Base-by-base conservation (phyloP, 2,797 vertebrate species). In the Tympanoctomys barrerae region DNA sequence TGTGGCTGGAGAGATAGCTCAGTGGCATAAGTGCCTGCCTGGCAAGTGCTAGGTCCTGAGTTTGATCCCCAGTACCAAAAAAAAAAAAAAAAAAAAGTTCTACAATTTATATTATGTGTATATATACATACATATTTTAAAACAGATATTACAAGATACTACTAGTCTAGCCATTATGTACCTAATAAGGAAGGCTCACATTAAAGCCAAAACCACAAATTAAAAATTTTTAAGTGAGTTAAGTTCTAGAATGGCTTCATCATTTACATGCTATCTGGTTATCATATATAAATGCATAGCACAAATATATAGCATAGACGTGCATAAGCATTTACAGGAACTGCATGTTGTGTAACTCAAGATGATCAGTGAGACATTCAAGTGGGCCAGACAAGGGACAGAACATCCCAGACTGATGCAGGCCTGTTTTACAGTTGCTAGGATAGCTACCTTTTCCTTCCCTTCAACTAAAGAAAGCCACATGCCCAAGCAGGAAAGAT, bases 341-440 rank as follows among this genome's bases (percentile, higher is more conserved):
- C 81, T 66, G 46, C 39, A 94, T 28, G 68, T 28, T 75, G 70
- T 61, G 10, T 90, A 95, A 96, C 57, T 93, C 79, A 93, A 89
- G 64, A 95, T 52, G 21, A 66, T 75, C 64, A 89, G 36, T 70
- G 68, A 94, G 62, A 85, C n/a, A 80, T 92, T 96, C 54, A 49
- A 49, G 79, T 78, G 42, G 73, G 79, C 33, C 68, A 79, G 2
- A 96, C 84, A 49, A 85, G 66, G 66, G 86, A 97, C 87, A 96
- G 21, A 59, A 14, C 83, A 52, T 93, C 49, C 93, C 91, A 81
- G 62, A 81, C 54, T 87, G 82, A 87, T 12, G 0, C 0, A 83
- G 89, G 61, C n/a, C 85, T 81, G 57, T 42, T 87, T 94, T 82
- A 79, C 87, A 93, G 95, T 26, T 90, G 70, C 87, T 78, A 93